phyloP scores from a whole-genome alignment of 2,797 vertebrate species.

The Orientallactaga sibirica region DNA sequence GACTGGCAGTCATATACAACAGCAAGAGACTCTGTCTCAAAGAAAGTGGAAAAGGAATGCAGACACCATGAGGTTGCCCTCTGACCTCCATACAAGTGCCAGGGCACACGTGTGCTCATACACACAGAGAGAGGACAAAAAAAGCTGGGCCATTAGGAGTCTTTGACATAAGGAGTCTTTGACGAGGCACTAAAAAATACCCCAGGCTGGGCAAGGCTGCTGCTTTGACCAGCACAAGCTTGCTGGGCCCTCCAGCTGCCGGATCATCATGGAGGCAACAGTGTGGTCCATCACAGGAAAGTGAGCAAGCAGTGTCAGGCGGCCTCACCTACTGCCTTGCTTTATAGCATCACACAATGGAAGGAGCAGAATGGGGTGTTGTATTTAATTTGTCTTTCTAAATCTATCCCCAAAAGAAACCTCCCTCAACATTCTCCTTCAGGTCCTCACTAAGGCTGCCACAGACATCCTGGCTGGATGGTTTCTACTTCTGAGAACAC shows the following conservation, averaged over 20 bases:
- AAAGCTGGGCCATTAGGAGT: neutral
- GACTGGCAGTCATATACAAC: too few species aligned
- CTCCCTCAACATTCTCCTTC: neutral
- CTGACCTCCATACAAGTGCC: too few species aligned
- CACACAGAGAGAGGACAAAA: neutral
- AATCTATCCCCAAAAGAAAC: neutral
- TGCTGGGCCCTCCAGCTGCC: neutral
- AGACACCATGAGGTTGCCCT: too few species aligned
- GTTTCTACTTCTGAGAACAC: neutral
- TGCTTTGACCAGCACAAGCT: neutral
- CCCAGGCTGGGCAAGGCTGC: neutral
- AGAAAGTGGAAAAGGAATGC: too few species aligned
- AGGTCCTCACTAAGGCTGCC: neutral
- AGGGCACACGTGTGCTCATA: too few species aligned
- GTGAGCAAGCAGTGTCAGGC: neutral
- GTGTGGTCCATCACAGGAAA: neutral
- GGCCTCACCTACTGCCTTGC: neutral
- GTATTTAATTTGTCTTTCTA: conserved; percentile 1
- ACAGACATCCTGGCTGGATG: neutral
- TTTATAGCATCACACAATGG: neutral
- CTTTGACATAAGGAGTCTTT: neutral
- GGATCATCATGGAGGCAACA: neutral
- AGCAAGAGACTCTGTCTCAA: too few species aligned
- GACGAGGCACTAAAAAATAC: neutral
- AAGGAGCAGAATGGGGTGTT: neutral